phyloP scores from a whole-genome alignment of 2,888 invertebrate species.

The Carterocephalus palaemon region DNA sequence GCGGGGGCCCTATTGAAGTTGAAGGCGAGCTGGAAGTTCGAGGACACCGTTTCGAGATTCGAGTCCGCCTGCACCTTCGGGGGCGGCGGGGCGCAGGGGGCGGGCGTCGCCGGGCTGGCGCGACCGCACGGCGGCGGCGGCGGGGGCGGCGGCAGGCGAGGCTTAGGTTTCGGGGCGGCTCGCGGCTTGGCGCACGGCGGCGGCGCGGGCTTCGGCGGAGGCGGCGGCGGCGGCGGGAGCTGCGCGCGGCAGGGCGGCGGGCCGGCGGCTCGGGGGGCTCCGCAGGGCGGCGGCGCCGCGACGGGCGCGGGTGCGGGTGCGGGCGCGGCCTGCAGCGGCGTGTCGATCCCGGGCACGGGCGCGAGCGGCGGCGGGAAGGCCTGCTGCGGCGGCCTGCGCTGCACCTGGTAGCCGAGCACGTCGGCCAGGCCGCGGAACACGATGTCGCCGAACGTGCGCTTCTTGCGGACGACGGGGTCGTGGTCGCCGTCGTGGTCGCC shows the following conservation, averaged over 20 bases:
- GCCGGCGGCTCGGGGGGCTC: slow-evolving; percentile 34
- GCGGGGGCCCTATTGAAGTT: slow-evolving; percentile 61
- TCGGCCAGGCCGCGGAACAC: slow-evolving; percentile 75
- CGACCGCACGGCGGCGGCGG: slow-evolving; percentile 55
- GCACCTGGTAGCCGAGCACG: slow-evolving; percentile 67
- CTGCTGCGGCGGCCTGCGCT: slow-evolving; percentile 55
- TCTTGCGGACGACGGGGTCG: slow-evolving; percentile 66
- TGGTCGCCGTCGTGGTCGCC: slow-evolving; percentile 47
- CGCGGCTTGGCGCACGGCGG: slow-evolving; percentile 40
- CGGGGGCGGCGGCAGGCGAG: slow-evolving; percentile 40
- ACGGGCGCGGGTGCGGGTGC: slow-evolving; percentile 35
- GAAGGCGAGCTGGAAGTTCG: slow-evolving; percentile 64
- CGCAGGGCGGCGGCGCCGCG: slow-evolving; percentile 33
- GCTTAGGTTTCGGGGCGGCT: slow-evolving; percentile 38
- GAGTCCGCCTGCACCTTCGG: slow-evolving; percentile 41
- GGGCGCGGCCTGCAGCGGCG: slow-evolving; percentile 52
- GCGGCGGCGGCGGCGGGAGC: slow-evolving; percentile 32
- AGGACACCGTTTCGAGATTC: slow-evolving; percentile 57
- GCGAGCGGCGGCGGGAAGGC: slow-evolving; percentile 67
- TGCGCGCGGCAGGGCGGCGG: slow-evolving; percentile 34
- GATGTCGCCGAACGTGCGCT: slow-evolving; percentile 72
- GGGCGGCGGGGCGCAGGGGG: slow-evolving; percentile 46
- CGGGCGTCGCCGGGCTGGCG: slow-evolving; percentile 58
- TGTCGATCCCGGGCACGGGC: slow-evolving; percentile 64
- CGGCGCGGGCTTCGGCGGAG: slow-evolving; percentile 39